Evolutionary conservation across 1,140 invertebrate genomes (phyloP), one percentile per base, ranked within the genome.

Genomic region (Saccostrea glomerata): DNA sequence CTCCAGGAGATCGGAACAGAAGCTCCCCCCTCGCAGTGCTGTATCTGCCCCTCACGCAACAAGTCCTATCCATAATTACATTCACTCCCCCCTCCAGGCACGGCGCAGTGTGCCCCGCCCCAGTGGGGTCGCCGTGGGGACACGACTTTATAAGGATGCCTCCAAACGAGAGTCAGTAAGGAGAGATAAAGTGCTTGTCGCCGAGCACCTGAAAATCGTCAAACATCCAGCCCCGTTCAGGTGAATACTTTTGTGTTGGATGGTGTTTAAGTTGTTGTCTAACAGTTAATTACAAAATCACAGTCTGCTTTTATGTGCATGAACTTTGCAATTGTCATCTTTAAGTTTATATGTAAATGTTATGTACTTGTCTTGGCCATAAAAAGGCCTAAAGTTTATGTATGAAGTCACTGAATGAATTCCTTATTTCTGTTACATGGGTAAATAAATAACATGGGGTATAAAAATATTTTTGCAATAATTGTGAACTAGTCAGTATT

Each of bases 221-320:
- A 92, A 91, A 66, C 91, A 92, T 70, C 91, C 91, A 11, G 89
- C 90, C 87, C 91, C 91, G 20, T 92, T 92, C 88, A 85, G 90
- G 58, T 92, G 90, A 92, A 83, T 85, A 85, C 30, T 36, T 84
- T 3, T 54, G 17, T 56, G 17, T 54, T 84, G 82, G 40, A 84
- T 84, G 40, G n/a, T 84, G 82, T 84, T 84, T 36, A 47, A 25
- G 54, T 55, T 2, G 20, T 54, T 84, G 54, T 56, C 40, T 56
- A 40, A 47, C 82, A 55, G 25, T 5, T 11, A 20, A 20, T 23
- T 20, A 54, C 82, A 84, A 36, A 0, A 4, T 84, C 82, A 84
- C 20, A 30, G 9, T 84, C 5, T 84, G 40, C 82, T 84, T 55
- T 47, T 12, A 54, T 55, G 17, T 55, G 54, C 54, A 84, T 56